These are phyloP conservation scores for Steromphala cineraria DNA, from an alignment of 2,888 invertebrate species.

Conservation along the genomic window DNA sequence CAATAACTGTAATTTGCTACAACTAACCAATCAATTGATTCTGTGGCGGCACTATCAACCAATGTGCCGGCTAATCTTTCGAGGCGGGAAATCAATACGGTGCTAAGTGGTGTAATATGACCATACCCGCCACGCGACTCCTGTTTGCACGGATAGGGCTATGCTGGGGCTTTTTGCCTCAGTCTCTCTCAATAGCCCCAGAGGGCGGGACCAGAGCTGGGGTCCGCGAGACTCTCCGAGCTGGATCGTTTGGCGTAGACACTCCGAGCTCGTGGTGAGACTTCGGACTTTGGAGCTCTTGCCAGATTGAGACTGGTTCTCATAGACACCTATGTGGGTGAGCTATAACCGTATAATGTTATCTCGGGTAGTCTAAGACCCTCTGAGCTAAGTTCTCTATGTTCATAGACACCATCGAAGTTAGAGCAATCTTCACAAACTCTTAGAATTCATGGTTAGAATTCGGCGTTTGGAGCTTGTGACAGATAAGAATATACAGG, in stretches of 20 bases:
- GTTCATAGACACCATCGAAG: too few relatives aligned
- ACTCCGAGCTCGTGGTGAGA: background rate
- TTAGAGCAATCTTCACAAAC: too few relatives aligned
- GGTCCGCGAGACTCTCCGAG: background rate
- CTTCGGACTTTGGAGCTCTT: too few relatives aligned
- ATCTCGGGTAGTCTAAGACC: too few relatives aligned
- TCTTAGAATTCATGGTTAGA: too few relatives aligned
- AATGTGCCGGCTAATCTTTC: conserved; percentile 27
- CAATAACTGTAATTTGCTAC: conserved; percentile 42
- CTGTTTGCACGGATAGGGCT: conserved; percentile 18
- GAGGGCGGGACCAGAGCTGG: background rate
- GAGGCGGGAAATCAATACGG: conserved; percentile 1
- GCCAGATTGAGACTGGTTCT: too few relatives aligned
- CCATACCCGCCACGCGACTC: conserved; percentile 19
- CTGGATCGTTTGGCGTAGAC: background rate
- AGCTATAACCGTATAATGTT: too few relatives aligned
- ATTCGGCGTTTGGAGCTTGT: too few relatives aligned
- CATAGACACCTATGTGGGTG: too few relatives aligned
- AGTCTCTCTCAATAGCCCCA: background rate
- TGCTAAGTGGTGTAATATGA: conserved; percentile 25
- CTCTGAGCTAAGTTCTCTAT: too few relatives aligned
- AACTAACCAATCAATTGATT: conserved; percentile 37
- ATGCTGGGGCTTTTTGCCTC: conserved; percentile 9
- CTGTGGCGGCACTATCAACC: conserved; percentile 17
- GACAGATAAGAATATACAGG: too few relatives aligned